Evolutionary conservation across 2,888 invertebrate species (phyloP).

Genomic region (Andrena haemorrhoa): DNA sequence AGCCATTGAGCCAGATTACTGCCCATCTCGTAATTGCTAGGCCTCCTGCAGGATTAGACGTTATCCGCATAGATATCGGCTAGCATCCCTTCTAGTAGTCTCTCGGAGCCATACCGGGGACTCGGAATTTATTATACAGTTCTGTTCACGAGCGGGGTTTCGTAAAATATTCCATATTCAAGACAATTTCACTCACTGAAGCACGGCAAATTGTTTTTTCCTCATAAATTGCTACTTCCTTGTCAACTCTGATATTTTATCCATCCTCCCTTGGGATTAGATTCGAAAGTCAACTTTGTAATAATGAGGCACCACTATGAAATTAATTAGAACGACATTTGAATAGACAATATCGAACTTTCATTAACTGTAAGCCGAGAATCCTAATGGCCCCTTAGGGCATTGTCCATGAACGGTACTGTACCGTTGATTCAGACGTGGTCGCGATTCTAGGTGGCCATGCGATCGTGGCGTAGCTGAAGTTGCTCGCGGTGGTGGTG

Average conservation of each 20-base stretch:
- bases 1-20: slow-evolving; percentile 59
- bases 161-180: neutral
- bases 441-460: slow-evolving; percentile 51
- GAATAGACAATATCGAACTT: neutral
- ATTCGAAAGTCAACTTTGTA: too few species aligned
- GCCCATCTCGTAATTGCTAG: slow-evolving; percentile 69
- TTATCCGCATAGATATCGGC: slow-evolving; percentile 40
- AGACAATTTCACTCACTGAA: neutral
- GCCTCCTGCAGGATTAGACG: slow-evolving; percentile 22
- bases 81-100: slow-evolving; percentile 20
- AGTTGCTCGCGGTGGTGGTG: slow-evolving; percentile 45
- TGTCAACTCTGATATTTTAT: too few species aligned
- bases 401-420: neutral
- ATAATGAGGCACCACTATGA: too few species aligned
- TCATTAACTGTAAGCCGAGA: neutral
- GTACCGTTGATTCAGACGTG: slow-evolving; percentile 36
- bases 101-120: slow-evolving; percentile 11
- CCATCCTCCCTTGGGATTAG: too few species aligned
- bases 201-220: neutral
- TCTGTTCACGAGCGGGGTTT: slow-evolving; percentile 7
- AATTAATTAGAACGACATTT: too few species aligned
- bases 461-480: slow-evolving; percentile 58
- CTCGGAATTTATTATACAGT: slow-evolving; percentile 26
- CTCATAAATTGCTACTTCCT: neutral
- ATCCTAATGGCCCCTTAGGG: neutral